Evolutionary conservation across 2,113 vertebrate genomes (phyloP), one percentile per base, ranked within the genome.

Genomic region (Scolopax mira): DNA sequence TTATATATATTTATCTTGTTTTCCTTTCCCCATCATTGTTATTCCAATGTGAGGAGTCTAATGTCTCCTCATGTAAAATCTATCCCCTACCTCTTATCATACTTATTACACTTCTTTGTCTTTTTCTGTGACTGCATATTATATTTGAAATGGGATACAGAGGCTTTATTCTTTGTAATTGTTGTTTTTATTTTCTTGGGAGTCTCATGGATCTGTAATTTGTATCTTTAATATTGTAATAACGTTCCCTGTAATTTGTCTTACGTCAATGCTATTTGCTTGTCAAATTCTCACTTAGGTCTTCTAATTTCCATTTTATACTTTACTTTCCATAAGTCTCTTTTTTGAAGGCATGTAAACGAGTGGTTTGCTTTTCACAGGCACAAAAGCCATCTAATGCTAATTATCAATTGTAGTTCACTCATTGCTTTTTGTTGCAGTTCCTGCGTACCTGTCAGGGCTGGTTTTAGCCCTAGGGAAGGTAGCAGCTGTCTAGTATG

Each of bases 271-370:
- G 58, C 44, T 77, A 65, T 95, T 89, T 95, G 87, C 41, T 93
- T 94, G 66, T 94, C 91, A 92, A 89, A 94, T 96, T 94, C 61
- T 90, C 79, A 79, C 58, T 54, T 91, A 69, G 37, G 30, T 37
- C 49, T 79, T 92, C 70, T 85, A 18, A 66, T 95, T 96, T 92
- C 61, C 84, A 89, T 93, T 90, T 94, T 37, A 33, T 51, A 33
- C 17, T 62, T 88, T 35, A 42, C 41, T 89, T 95, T 74, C 69
- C 17, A 0, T 58, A 71, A 62, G 28, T 49, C 22, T 67, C 22
- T 51, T 89, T 70, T 85, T 51, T 52, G 44, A 72, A 84, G 84
- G 25, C 60, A 67, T 79, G 77, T 52, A 94, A 94, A 93, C 70
- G n/a, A 73, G 41, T 35, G 58, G 27, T 81, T 94, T 88, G 31